Base-by-base conservation (phyloP, 2,888 invertebrate species). In the Eudasyphora cyanicolor region DNA sequence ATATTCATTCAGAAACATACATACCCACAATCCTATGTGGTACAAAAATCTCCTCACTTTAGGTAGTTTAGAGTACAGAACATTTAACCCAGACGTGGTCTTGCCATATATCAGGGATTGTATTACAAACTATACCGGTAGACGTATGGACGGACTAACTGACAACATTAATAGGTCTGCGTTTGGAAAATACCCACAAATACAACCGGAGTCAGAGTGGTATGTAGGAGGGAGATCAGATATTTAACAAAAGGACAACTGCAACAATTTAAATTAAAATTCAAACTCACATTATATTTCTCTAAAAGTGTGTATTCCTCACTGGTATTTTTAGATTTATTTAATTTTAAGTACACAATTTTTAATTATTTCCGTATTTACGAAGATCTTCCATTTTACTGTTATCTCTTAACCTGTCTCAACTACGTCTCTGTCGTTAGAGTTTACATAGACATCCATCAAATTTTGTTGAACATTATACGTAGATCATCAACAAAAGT, bases 391-490 rank as follows among this genome's bases (percentile, higher is more conserved):
- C n/a, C n/a, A n/a, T n/a, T n/a, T n/a, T n/a, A n/a, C n/a, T n/a
- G n/a, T n/a, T n/a, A n/a, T n/a, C n/a, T n/a, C n/a, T n/a, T n/a
- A n/a, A n/a, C n/a, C n/a, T n/a, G n/a, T n/a, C n/a, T 35, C 35
- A 35, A 35, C 14, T 62, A 67, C 82, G 57, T 17, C 24, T 10
- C 42, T 82, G 76, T 6, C 19, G 0, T 29, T 67, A 54, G 10
- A 24, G 14, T 27, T n/a, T 60, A 73, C 21, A 24, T 67, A 73
- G 42, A 76, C 82, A 82, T 76, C 49, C 67, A 82, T 82, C 82
- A 82, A 82, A 82, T 79, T 64, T 79, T 79, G 73, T 76, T 82
- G n/a, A n/a, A 76, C 54, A 21, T 76, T 71, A 76, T 82, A 76
- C 57, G 79, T 71, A 79, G 71, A 76, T 76, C 79, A 79, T 76